Conservation (phyloP, 2,113 vertebrate species). For the Plotosus lineatus region DNA sequence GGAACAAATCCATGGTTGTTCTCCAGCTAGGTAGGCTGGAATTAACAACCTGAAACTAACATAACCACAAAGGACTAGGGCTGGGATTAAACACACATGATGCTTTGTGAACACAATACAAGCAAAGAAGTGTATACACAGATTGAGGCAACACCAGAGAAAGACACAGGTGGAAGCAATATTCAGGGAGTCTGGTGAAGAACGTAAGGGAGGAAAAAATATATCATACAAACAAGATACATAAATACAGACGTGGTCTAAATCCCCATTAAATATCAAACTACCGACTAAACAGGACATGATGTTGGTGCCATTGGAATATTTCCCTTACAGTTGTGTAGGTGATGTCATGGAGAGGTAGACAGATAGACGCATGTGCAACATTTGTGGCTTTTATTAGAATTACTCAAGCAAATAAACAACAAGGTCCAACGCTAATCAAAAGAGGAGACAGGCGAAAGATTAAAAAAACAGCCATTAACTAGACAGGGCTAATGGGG, state of each 20-base stretch:
- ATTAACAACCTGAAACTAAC: constrained; percentile 29
- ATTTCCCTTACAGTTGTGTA: neutral
- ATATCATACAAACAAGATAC: constrained; percentile 27
- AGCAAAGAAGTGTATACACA: constrained; percentile 24
- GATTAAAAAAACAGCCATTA: neutral
- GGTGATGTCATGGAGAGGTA: neutral
- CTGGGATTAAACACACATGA: constrained; percentile 18
- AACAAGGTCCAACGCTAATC: neutral
- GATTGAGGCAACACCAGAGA: constrained; percentile 29
- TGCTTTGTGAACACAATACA: constrained; percentile 22
- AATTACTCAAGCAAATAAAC: neutral
- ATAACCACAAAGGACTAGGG: constrained; percentile 16
- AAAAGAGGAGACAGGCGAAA: neutral
- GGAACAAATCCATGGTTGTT: constrained; percentile 18
- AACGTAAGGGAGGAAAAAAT: neutral
- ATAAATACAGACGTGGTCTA: constrained; percentile 1
- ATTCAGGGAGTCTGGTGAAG: neutral
- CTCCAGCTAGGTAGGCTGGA: constrained; percentile 9
- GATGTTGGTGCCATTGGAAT: constrained; percentile 1
- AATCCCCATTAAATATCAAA: neutral
- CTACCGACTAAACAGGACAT: neutral
- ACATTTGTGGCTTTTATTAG: constrained; percentile 8
- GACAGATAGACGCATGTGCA: neutral
- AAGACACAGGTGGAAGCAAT: constrained; percentile 25
- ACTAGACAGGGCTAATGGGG: neutral